Percentiles rank a stretch among this genome's conserved stretches.
These are phyloP conservation scores for Drosophila longiperda DNA, from an alignment of 2,888 invertebrate species.

Conservation along the genomic window DNA sequence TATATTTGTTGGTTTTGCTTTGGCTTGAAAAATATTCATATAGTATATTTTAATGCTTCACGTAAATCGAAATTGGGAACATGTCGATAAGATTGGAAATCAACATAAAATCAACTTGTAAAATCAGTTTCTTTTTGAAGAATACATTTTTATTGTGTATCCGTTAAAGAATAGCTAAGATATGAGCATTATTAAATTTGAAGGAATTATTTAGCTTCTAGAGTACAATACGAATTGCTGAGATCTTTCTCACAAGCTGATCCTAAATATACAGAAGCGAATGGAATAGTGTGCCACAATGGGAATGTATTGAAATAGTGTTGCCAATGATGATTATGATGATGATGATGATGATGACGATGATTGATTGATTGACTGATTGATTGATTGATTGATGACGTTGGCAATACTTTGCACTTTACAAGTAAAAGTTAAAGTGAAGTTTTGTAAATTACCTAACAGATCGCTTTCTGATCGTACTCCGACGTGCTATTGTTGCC, in stretches of 20 bases:
- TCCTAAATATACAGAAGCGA: neutral
- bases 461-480: conserved; percentile 88
- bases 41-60: neutral
- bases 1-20: neutral
- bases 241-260: neutral
- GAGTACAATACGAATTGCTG: neutral
- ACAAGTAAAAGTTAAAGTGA: conserved; percentile 56
- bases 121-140: neutral
- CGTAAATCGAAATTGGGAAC: neutral
- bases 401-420: conserved; percentile 58
- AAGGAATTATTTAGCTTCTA: neutral
- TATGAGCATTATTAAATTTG: neutral
- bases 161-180: neutral
- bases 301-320: neutral
- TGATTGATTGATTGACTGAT: conserved; percentile 2
- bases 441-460: conserved; percentile 87
- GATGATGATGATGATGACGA: conserved; percentile 7
- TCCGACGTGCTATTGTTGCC: conserved; percentile 89
- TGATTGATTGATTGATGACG: conserved; percentile 13
- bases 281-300: neutral
- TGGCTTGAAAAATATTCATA: neutral
- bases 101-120: neutral
- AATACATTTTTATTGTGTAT: neutral
- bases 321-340: neutral
- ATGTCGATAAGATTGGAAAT: neutral